A percentile compares a stretch with the other conserved stretches of the same genome.
Conservation (phyloP, 1,140 invertebrate species). For the Mizuhopecten yessoensis region DNA sequence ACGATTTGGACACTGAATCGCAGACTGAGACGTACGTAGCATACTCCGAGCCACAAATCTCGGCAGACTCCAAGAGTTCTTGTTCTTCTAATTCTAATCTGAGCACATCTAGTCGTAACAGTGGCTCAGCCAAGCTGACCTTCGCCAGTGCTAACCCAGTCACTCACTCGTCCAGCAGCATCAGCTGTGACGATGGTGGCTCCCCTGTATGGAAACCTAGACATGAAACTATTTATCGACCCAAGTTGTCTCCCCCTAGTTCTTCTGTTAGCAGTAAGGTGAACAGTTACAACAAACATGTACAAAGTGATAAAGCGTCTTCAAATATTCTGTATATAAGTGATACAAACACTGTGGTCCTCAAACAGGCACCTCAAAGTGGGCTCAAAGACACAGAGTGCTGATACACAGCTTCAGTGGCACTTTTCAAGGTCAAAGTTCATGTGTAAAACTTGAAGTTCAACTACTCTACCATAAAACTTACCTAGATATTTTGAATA, state of each 20-base stretch:
- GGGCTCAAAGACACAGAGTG: conserved; percentile 73
- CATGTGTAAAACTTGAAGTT: neutral
- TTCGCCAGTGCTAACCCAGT: conserved; percentile 96
- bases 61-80: conserved; percentile 85
- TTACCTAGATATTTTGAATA: neutral
- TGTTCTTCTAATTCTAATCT: conserved; percentile 96
- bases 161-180: conserved; percentile 89
- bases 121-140: conserved; percentile 92
- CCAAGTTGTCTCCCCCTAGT: conserved; percentile 59
- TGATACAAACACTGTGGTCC: conserved; percentile 69
- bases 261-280: conserved; percentile 49
- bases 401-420: conserved; percentile 48
- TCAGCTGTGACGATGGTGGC: conserved; percentile 84
- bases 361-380: conserved; percentile 60
- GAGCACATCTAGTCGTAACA: conserved; percentile 91
- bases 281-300: neutral
- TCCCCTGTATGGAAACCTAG: conserved; percentile 96
- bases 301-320: conserved; percentile 51
- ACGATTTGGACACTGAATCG: conserved; percentile 94
- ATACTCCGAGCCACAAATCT: conserved; percentile 81
- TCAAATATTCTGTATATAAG: conserved; percentile 57
- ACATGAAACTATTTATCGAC: conserved; percentile 70
- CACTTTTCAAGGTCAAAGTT: neutral
- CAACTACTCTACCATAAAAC: neutral
- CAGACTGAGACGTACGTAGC: conserved; percentile 86